phyloP scores from a whole-genome alignment of 2,113 vertebrate genomes.

The Aix galericulata region DNA sequence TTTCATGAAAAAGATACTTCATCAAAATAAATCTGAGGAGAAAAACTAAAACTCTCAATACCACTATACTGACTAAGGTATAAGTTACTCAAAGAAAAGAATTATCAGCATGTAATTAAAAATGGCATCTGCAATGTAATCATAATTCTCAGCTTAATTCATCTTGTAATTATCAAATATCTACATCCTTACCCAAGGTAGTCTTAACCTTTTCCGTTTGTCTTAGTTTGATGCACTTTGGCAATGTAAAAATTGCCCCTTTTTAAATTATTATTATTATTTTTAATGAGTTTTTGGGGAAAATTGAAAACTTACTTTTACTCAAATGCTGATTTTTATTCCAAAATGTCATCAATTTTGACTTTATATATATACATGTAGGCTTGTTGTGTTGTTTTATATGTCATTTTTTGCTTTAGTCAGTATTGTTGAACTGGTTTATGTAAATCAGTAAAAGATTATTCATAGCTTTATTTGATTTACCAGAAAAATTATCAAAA shows the following conservation, averaged over 20 bases:
- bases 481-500: not conserved
- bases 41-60: not conserved
- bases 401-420: not conserved
- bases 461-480: not conserved
- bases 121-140: not conserved
- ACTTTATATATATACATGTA: too few relatives aligned
- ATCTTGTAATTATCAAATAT: not conserved
- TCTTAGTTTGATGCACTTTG: not conserved
- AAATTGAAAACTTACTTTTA: not conserved
- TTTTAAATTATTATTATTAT: too few relatives aligned
- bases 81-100: not conserved
- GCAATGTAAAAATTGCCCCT: not conserved
- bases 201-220: not conserved
- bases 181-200: not conserved
- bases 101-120: not conserved
- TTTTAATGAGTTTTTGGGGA: not conserved
- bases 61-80: not conserved
- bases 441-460: accelerated
- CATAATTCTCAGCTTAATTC: not conserved
- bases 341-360: not conserved
- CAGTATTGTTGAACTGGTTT: not conserved
- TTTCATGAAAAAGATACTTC: not conserved
- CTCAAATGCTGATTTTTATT: not conserved
- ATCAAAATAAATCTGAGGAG: not conserved
- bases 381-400: not conserved